Base-by-base conservation (phyloP, 2,888 invertebrate species). In the Scaptomyza parva region DNA sequence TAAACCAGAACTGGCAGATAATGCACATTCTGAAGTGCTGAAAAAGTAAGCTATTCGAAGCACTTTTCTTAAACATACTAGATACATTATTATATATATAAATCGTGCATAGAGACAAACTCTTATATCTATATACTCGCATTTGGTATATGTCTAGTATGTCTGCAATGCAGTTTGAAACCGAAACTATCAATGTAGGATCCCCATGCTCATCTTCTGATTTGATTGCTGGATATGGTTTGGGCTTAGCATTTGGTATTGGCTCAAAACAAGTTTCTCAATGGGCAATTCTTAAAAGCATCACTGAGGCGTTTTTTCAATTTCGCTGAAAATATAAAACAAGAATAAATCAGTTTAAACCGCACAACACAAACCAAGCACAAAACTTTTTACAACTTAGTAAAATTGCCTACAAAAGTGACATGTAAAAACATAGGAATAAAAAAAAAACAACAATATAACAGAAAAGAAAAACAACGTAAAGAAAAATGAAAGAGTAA, bases 221-320 rank as follows among this genome's bases (percentile, higher is more conserved):
- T 20, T 61, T 68, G 39, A 44, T 63, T 59, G 62, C 58, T 58
- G 70, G 20, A 17, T 40, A 37, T 50, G 40, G 28, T 12, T 22
- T 43, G 30, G 33, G n/a, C 14, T 44, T 50, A 47, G 14, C 37
- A n/a, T 62, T 52, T 35, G 41, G 18, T 30, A 24, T 57, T 45
- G 52, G 60, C 63, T 88, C 77, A 90, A 69, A 90, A 90, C 59
- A 89, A 80, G 77, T 90, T 90, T 89, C 87, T 88, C 61, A 90
- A 80, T 68, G 90, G 88, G 70, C 88, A 89, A 87, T 86, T 89
- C 82, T 89, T 90, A 64, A 90, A 90, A 78, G 90, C 90, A 88
- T 89, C 90, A 88, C 90, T 90, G 71, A 90, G 89, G 67, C 90
- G 90, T 88, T 89, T 90, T 88, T 88, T 90, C 66, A 90, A 88